A percentile compares a stretch with the other conserved stretches of the same genome.
Evolutionary conservation across 2,888 invertebrate genomes (phyloP).

Genomic region (Lycocerus yunnanus): DNA sequence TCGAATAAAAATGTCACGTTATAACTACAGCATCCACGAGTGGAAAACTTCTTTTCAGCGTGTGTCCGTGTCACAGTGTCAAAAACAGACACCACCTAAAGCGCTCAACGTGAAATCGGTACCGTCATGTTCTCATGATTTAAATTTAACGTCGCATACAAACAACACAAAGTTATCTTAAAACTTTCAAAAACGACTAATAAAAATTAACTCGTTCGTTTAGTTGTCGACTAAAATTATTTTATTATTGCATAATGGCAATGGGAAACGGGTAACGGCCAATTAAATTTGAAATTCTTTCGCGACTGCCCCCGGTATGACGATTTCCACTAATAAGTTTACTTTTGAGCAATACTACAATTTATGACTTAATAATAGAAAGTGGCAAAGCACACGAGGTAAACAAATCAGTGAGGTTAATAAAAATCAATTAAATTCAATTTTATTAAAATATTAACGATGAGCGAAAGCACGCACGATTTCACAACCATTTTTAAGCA

Average conservation of each 20-base stretch:
- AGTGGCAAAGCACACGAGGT: background rate
- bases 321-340: background rate
- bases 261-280: background rate
- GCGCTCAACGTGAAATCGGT: slow-evolving; percentile 16
- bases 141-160: background rate
- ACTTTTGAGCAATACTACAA: background rate
- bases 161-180: background rate
- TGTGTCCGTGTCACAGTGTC: slow-evolving; percentile 9
- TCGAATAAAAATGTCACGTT: background rate
- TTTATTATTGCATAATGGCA: background rate
- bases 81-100: slow-evolving; percentile 9
- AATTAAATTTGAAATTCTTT: background rate
- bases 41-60: slow-evolving; percentile 4
- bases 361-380: background rate
- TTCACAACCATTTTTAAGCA: slow-evolving; percentile 31
- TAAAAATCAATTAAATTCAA: slow-evolving; percentile 29
- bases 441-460: slow-evolving; percentile 32
- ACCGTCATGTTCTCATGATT: slow-evolving; percentile 5
- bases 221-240: background rate
- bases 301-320: background rate
- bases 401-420: slow-evolving; percentile 6
- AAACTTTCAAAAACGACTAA: background rate
- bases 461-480: slow-evolving; percentile 30
- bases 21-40: background rate
- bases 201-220: background rate